These are phyloP conservation scores for Leptopterna dolabrata DNA, from an alignment of 2,888 invertebrate genomes.

Conservation along the genomic window DNA sequence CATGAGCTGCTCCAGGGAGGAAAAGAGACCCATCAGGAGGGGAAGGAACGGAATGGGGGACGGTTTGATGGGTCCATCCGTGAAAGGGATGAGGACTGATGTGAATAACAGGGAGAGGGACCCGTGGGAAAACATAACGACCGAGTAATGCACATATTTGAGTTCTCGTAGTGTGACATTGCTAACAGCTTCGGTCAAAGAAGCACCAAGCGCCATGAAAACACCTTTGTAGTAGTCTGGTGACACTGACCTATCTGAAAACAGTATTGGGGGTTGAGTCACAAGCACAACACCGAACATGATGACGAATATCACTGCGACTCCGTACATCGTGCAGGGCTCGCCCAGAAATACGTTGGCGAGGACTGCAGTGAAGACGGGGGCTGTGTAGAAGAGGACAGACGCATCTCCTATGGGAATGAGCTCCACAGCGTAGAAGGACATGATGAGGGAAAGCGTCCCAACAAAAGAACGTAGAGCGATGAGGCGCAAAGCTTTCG, in stretches of 20 bases:
- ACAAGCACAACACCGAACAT: conserved; percentile 53
- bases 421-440: conserved; percentile 53
- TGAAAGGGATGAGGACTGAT: neutral
- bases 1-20: conserved; percentile 43
- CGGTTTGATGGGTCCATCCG: neutral
- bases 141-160: conserved; percentile 44
- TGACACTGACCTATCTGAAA: neutral
- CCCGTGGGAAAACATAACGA: conserved; percentile 51
- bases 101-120: conserved; percentile 25
- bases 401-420: conserved; percentile 57
- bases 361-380: conserved; percentile 49
- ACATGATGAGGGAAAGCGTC: conserved; percentile 33
- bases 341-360: conserved; percentile 51
- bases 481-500: neutral
- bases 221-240: conserved; percentile 43
- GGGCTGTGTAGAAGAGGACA: conserved; percentile 57
- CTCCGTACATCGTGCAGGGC: conserved; percentile 17
- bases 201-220: conserved; percentile 36
- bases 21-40: conserved; percentile 26
- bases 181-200: conserved; percentile 49
- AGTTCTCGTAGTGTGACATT: conserved; percentile 53
- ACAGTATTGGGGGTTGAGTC: conserved; percentile 50
- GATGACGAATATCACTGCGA: neutral
- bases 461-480: conserved; percentile 38
- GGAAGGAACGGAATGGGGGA: neutral